phyloP scores from a whole-genome alignment of 2,113 vertebrate species.

The Columba livia region DNA sequence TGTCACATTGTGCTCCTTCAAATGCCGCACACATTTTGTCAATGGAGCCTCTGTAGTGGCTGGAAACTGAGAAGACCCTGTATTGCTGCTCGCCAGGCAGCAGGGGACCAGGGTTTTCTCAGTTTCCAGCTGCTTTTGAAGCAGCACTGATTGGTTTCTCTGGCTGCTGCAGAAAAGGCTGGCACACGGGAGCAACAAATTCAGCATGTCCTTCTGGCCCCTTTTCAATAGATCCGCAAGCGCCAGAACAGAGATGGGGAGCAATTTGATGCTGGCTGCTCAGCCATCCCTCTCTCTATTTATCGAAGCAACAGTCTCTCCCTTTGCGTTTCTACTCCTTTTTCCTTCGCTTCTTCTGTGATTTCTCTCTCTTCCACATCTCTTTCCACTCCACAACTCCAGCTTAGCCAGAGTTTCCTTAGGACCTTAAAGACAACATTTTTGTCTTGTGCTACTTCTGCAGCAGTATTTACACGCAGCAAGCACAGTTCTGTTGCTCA shows the following conservation, averaged over 20 bases:
- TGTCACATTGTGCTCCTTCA: constrained; percentile 59
- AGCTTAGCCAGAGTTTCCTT: neutral
- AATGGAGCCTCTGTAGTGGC: constrained; percentile 64
- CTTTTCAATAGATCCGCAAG: constrained; percentile 47
- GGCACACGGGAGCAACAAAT: constrained; percentile 60
- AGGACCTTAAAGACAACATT: neutral
- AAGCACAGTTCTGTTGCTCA: neutral
- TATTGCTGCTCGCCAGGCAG: constrained; percentile 53
- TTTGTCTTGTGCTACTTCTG: neutral
- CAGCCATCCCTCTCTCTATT: neutral
- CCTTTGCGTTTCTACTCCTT: neutral
- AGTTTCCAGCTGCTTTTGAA: constrained; percentile 68
- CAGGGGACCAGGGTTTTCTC: constrained; percentile 55
- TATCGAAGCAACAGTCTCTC: neutral
- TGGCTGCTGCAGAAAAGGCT: constrained; percentile 55
- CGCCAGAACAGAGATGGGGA: constrained; percentile 49
- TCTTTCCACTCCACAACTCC: neutral
- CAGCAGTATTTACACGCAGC: neutral
- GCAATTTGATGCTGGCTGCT: constrained; percentile 44
- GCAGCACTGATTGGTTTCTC: constrained; percentile 57
- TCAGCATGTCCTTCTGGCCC: constrained; percentile 66
- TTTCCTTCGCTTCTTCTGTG: neutral
- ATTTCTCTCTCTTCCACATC: neutral
- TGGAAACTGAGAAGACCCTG: constrained; percentile 61
- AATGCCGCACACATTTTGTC: constrained; percentile 33